Evolutionary conservation across 2,113 vertebrate genomes (phyloP).

Genomic region (Paedocypris sp.): DNA sequence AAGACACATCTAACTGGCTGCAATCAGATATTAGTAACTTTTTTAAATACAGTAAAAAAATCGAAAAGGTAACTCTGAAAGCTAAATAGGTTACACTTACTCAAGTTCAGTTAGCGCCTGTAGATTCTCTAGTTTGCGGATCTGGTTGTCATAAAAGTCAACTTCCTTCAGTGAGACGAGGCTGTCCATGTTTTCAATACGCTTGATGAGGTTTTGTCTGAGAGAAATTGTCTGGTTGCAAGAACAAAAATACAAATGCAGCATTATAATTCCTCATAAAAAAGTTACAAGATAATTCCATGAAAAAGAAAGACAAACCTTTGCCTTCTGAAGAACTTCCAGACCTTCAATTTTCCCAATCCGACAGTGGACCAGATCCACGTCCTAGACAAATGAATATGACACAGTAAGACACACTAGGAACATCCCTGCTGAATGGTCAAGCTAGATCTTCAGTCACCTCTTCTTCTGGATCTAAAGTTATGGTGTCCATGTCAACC

Average conservation of each 20-base stretch:
- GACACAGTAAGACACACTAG: background rate
- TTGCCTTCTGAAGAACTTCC: constrained; percentile 87
- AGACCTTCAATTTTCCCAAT: constrained; percentile 95
- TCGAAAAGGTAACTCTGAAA: background rate
- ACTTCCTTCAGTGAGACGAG: constrained; percentile 74
- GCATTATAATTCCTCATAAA: background rate
- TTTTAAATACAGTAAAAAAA: background rate
- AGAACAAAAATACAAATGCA: background rate
- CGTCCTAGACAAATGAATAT: constrained; percentile 65
- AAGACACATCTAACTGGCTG: constrained; percentile 89
- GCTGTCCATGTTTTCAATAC: constrained; percentile 86
- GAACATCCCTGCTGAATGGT: background rate
- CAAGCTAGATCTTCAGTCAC: constrained; percentile 50
- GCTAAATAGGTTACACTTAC: constrained; percentile 62
- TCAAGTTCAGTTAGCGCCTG: constrained; percentile 76
- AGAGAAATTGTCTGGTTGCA: constrained; percentile 78
- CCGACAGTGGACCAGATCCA: constrained; percentile 92
- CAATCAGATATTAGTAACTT: background rate
- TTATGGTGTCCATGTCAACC: constrained; percentile 94
- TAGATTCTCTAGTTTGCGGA: constrained; percentile 87
- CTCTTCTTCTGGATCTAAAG: constrained; percentile 88
- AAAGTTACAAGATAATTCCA: background rate
- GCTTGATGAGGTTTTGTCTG: constrained; percentile 90
- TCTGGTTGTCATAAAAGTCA: constrained; percentile 97
- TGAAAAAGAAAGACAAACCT: constrained; percentile 57